Evolutionary conservation across 2,113 vertebrate genomes (phyloP).

Genomic region (Bubo scandiacus): DNA sequence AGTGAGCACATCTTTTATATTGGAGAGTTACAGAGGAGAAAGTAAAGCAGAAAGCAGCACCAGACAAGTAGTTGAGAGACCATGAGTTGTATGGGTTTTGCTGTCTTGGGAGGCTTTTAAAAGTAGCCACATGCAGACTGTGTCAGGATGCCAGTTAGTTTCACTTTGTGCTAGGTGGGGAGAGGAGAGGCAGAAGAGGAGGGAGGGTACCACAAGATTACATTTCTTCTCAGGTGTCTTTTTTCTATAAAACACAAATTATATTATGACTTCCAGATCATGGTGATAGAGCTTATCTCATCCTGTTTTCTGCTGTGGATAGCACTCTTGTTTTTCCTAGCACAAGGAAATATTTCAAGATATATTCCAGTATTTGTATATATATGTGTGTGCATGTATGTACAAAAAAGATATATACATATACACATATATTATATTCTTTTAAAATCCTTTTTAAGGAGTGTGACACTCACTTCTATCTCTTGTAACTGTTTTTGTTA

Average conservation of each 20-base stretch:
- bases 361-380: background rate
- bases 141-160: background rate
- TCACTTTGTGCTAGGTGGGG: background rate
- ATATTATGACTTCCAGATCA: background rate
- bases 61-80: background rate
- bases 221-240: background rate
- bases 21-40: background rate
- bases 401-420: background rate
- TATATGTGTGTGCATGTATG: accelerated
- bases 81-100: background rate
- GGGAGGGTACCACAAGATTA: background rate
- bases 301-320: background rate
- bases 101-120: background rate
- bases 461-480: background rate
- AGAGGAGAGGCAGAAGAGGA: background rate
- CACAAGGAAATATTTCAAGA: background rate
- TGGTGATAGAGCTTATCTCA: background rate
- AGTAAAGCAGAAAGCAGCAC: background rate
- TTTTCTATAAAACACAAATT: background rate
- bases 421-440: background rate
- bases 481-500: background rate
- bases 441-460: background rate
- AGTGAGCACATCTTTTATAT: background rate
- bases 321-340: background rate
- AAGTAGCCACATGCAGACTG: background rate